Percentiles rank a stretch among this genome's conserved stretches.
Conservation (phyloP, 2,113 vertebrate genomes). For the Camelus dromedarius region DNA sequence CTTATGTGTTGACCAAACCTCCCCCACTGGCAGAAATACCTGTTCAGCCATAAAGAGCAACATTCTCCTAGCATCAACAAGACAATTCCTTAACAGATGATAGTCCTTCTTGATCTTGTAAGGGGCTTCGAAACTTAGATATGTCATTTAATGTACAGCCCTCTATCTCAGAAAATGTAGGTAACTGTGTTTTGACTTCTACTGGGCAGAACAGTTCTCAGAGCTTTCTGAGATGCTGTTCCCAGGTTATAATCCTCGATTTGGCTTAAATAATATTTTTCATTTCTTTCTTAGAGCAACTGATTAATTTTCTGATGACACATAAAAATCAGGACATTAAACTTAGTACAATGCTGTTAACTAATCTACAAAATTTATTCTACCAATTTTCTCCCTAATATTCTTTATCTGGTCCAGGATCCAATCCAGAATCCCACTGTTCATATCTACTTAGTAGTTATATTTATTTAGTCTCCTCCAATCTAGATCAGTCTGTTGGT, state of each 20-base stretch:
- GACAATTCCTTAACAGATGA: neutral
- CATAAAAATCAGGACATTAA: neutral
- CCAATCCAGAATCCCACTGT: neutral
- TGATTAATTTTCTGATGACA: neutral
- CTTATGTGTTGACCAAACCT: neutral
- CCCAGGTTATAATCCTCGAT: neutral
- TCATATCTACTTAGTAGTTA: neutral
- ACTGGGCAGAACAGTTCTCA: neutral
- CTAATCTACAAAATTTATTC: neutral
- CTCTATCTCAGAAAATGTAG: neutral
- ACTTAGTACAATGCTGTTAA: neutral
- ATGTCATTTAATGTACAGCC: neutral
- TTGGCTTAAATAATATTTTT: neutral
- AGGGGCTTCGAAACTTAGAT: neutral
- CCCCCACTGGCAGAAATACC: neutral
- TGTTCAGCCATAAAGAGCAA: neutral
- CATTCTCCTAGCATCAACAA: neutral
- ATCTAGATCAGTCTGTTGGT: neutral
- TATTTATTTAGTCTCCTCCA: neutral
- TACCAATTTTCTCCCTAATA: neutral
- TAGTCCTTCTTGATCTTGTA: neutral
- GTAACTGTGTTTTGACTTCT: neutral
- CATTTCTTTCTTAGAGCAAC: neutral
- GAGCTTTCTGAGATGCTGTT: neutral
- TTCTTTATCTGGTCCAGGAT: neutral